A percentile compares a stretch with the other conserved stretches of the same genome.
Evolutionary conservation across 2,888 invertebrate species (phyloP).

Genomic region (Nematopogon swammerdamellus): DNA sequence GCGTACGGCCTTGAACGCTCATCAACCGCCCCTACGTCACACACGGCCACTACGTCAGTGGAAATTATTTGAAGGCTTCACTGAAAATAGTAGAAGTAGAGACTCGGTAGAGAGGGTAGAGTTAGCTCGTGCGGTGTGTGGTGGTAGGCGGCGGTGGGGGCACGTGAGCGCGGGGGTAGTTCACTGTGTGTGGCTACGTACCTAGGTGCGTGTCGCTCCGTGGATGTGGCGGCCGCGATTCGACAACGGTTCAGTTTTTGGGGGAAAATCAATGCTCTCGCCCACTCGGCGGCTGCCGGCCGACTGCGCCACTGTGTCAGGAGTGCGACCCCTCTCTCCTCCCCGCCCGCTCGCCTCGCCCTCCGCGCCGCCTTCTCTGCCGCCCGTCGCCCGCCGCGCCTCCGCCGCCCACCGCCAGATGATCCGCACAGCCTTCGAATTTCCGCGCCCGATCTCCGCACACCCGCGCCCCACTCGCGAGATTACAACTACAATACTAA

Average conservation of each 20-base stretch:
- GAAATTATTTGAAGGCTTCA: not conserved
- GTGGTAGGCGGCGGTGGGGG: not conserved
- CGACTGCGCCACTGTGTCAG: slow-evolving; percentile 60
- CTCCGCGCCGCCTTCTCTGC: no score
- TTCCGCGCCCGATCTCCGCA: not conserved
- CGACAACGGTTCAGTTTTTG: not conserved
- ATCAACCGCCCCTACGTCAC: slow-evolving; percentile 33
- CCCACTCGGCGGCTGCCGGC: slow-evolving; percentile 51
- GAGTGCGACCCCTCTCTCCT: slow-evolving; percentile 49
- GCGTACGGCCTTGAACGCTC: slow-evolving; percentile 50
- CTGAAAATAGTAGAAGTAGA: slow-evolving; percentile 48
- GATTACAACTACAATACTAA: not conserved
- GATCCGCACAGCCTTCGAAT: not conserved
- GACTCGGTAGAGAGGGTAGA: no score
- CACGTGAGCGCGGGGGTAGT: no score
- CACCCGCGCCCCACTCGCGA: not conserved
- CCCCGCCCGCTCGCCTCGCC: slow-evolving; percentile 30
- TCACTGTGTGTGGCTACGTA: no score
- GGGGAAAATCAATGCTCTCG: slow-evolving; percentile 53
- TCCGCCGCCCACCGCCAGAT: not conserved
- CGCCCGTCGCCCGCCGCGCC: not conserved
- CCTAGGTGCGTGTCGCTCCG: not conserved
- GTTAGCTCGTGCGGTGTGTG: not conserved
- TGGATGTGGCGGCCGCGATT: not conserved
- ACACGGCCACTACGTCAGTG: not conserved